Conservation (phyloP, 2,888 invertebrate genomes). For the Zaprionus bogoriensis region DNA sequence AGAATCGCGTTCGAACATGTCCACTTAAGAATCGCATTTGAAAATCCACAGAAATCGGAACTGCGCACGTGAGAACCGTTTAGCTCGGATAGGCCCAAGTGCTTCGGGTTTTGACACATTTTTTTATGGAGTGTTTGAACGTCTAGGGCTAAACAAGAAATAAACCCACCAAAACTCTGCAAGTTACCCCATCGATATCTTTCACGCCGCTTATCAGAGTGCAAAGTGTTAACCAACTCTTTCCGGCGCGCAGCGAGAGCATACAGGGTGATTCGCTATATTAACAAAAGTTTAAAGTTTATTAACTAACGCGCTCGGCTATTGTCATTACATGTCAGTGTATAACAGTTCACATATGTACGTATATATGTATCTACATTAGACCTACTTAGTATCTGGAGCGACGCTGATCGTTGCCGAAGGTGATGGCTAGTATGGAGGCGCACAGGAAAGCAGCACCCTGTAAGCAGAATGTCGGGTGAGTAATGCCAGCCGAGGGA, state of each 20-base stretch:
- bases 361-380: neutral
- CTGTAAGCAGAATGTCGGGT: constrained; percentile 54
- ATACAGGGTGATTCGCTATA: neutral
- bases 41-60: constrained; percentile 49
- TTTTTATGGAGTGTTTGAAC: too few relatives aligned
- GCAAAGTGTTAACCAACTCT: too few relatives aligned
- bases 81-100: constrained; percentile 28
- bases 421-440: constrained; percentile 92
- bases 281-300: constrained; percentile 1
- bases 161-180: too few relatives aligned
- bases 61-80: constrained; percentile 44
- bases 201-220: neutral
- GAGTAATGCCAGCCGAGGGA: constrained; percentile 14
- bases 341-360: neutral
- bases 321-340: constrained; percentile 3
- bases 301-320: constrained; percentile 6
- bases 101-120: constrained; percentile 31
- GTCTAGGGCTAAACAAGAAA: too few relatives aligned
- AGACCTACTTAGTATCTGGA: constrained; percentile 84
- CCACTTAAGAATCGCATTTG: constrained; percentile 60
- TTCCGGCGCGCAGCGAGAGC: too few relatives aligned
- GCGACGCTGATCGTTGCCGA: constrained; percentile 91
- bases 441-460: constrained; percentile 89
- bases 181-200: neutral
- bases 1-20: constrained; percentile 46